Base-by-base conservation (phyloP, 2,888 invertebrate species). In the Azorinus chamasolen region DNA sequence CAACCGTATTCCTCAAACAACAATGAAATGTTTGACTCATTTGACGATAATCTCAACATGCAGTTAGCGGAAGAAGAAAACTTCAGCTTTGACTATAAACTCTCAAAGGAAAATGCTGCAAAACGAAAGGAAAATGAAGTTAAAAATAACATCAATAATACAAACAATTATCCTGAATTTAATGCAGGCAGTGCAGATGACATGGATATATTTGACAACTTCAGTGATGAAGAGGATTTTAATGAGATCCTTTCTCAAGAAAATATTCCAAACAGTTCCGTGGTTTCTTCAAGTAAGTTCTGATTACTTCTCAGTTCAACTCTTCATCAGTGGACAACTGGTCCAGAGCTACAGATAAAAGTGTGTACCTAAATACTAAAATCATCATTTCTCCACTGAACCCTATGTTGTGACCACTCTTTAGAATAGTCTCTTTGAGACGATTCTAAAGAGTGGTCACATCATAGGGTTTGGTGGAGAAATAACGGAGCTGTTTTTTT, bases 221-320 rank as follows among this genome's bases (percentile, higher is more conserved):
- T 78, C 72, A 70, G 64, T 24, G 84, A 81, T 53, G 85, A 83
- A 20, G 81, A 84, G 43, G 75, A 81, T 39, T 84, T 79, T 37
- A 69, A 72, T 46, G 57, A 70, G 46, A 69, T 80, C 46, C 4
- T 80, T 16, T 68, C 74, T 22, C 53, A 66, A 25, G 64, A 63
- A 5, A 37, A 64, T 59, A 20, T 22, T 43, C 51, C 58, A 18
- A 32, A 32, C 32, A 63, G 24, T 22, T 58, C 64, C 18, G 41
- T 57, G 10, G 32, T 32, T 32, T 32, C 32, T 32, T 32, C 32
- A 32, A 18, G 27, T 46, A 6, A 62, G 59, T 18, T 25, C 37
- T 18, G 65, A 59, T 72, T 22, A 22, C 48, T 61, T 24, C 3
- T 18, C 27, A 22, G 24, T 22, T 18, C 6, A 10, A 10, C 32